A percentile compares a stretch with the other conserved stretches of the same genome.
phyloP scores from a whole-genome alignment of 2,113 vertebrate genomes.

The Oryzias melastigma region DNA sequence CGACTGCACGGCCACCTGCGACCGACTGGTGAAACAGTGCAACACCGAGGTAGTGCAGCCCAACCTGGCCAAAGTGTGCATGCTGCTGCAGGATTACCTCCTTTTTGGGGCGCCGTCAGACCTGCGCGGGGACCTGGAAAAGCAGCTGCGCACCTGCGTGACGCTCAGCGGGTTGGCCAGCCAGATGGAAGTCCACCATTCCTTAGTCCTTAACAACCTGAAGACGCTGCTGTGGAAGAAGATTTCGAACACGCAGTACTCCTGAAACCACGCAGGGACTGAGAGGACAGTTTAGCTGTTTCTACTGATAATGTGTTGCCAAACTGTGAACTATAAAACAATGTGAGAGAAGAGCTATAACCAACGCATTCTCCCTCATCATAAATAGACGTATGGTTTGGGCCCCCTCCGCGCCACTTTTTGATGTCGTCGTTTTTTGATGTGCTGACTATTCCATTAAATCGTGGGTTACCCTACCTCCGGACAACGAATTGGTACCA shows the following conservation, averaged over 20 bases:
- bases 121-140: constrained; percentile 85
- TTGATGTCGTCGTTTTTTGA: too few species aligned
- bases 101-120: constrained; percentile 84
- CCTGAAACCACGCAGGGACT: constrained; percentile 65
- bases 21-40: constrained; percentile 90
- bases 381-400: too few species aligned
- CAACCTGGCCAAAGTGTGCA: constrained; percentile 93
- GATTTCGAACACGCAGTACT: constrained; percentile 94
- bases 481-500: too few species aligned
- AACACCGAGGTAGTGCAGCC: constrained; percentile 91
- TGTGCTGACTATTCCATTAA: too few species aligned
- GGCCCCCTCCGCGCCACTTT: too few species aligned
- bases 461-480: too few species aligned
- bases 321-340: constrained; percentile 5
- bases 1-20: constrained; percentile 90
- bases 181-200: constrained; percentile 97
- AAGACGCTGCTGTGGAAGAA: constrained; percentile 95
- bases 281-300: not conserved
- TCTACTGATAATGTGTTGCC: constrained; percentile 6
- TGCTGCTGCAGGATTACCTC: constrained; percentile 87
- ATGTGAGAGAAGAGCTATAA: too few species aligned
- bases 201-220: constrained; percentile 94
- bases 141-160: constrained; percentile 90
- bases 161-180: constrained; percentile 92
- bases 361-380: too few species aligned